These are phyloP conservation scores for Polyodon spathula DNA, from an alignment of 2,113 vertebrate species.

Conservation along the genomic window DNA sequence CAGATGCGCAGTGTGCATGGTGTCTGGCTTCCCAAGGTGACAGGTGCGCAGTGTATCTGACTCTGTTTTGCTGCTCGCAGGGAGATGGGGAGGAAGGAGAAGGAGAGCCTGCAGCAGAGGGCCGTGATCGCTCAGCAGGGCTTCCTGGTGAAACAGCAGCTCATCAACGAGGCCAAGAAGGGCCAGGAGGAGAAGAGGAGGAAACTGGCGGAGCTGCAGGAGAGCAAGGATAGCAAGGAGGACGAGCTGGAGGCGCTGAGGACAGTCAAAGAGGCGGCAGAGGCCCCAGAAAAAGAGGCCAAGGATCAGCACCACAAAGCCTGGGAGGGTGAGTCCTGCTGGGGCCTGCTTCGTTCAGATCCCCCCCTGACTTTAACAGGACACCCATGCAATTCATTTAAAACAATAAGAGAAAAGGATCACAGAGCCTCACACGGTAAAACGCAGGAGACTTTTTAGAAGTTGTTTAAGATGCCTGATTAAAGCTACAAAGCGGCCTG, in stretches of 20 bases:
- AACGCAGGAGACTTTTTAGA: too few species aligned
- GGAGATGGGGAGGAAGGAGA: conserved; percentile 73
- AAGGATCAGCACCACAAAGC: conserved; percentile 71
- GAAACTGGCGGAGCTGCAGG: conserved; percentile 61
- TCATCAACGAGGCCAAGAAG: conserved; percentile 75
- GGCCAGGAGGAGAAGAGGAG: conserved; percentile 72
- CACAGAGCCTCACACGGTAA: too few species aligned
- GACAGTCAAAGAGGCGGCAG: conserved; percentile 63
- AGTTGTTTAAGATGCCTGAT: too few species aligned
- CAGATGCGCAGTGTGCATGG: too few species aligned
- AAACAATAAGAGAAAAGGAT: too few species aligned
- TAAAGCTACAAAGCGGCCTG: too few species aligned
- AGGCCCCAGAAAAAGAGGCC: conserved; percentile 75
- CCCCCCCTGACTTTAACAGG: too few species aligned
- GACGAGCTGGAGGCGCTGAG: conserved; percentile 62
- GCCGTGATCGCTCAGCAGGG: conserved; percentile 77
- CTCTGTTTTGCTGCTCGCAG: conserved; percentile 36
- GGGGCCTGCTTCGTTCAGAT: not conserved
- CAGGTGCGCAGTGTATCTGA: not conserved
- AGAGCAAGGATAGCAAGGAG: conserved; percentile 58
- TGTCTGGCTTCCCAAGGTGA: not conserved
- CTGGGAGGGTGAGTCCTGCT: conserved; percentile 66
- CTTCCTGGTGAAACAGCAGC: conserved; percentile 69
- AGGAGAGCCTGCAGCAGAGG: conserved; percentile 65
- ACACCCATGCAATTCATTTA: too few species aligned